These are phyloP conservation scores for Propithecus coquereli DNA, from an alignment of 2,113 vertebrate species.

Conservation along the genomic window DNA sequence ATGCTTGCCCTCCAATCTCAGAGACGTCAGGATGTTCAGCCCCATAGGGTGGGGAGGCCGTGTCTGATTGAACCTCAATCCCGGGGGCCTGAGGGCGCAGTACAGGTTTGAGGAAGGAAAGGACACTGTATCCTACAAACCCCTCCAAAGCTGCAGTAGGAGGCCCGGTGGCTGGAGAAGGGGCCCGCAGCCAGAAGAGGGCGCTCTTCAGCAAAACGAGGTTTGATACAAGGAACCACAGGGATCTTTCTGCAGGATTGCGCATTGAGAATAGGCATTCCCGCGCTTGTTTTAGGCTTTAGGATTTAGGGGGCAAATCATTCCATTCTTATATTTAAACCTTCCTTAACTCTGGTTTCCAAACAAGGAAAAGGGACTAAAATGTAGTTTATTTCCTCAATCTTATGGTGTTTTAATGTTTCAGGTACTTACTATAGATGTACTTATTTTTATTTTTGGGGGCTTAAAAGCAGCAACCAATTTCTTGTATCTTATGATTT, in stretches of 20 bases:
- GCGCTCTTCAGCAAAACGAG: background rate
- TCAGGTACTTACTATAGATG: background rate
- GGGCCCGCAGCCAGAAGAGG: constrained; percentile 30
- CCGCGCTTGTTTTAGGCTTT: background rate
- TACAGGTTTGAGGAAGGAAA: background rate
- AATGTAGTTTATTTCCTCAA: background rate
- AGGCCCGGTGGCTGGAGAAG: background rate
- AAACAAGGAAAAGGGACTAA: background rate
- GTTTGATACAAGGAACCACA: background rate
- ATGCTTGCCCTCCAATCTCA: background rate
- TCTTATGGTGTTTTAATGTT: background rate
- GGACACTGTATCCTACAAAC: accelerated
- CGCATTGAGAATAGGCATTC: background rate
- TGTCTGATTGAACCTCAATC: background rate
- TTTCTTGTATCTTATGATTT: background rate
- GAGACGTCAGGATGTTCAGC: background rate
- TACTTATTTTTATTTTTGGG: background rate
- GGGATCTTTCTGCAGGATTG: background rate
- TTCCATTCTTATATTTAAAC: background rate
- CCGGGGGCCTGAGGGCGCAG: background rate
- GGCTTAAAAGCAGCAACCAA: background rate
- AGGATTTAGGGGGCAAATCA: background rate
- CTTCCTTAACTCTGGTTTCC: background rate
- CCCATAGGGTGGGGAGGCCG: background rate
- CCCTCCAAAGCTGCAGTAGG: background rate